Percentiles rank a stretch among this genome's conserved stretches.
These are phyloP conservation scores for Cepaea nemoralis DNA, from an alignment of 1,140 invertebrate genomes.

Conservation along the genomic window DNA sequence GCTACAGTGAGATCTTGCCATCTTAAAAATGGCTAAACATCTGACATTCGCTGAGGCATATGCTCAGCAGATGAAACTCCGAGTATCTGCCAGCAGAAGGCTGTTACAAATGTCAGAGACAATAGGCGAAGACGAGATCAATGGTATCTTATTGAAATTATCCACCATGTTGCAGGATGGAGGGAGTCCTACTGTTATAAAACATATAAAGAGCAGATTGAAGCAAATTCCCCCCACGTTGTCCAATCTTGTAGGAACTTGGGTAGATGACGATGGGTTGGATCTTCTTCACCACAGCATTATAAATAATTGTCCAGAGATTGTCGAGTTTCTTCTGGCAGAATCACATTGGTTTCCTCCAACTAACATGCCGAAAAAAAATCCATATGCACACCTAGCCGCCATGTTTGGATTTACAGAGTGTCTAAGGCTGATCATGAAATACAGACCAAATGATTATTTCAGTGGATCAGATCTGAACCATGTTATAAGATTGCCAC, in stretches of 20 bases:
- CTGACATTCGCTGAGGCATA: not conserved
- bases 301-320: slow-evolving; percentile 27
- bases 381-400: slow-evolving; percentile 38
- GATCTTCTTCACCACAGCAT: slow-evolving; percentile 32
- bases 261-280: slow-evolving; percentile 1
- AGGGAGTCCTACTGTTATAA: not conserved
- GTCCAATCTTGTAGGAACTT: not conserved
- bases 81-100: not conserved
- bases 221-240: not conserved
- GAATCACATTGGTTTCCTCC: slow-evolving; percentile 16
- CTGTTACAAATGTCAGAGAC: not conserved
- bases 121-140: not conserved
- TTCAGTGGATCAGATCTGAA: not conserved
- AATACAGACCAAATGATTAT: slow-evolving; percentile 16
- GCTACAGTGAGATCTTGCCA: too few species aligned
- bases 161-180: not conserved
- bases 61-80: not conserved
- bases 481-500: slow-evolving; percentile 13
- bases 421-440: slow-evolving; percentile 18
- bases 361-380: not conserved
- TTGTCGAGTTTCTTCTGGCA: slow-evolving; percentile 7
- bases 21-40: too few species aligned
- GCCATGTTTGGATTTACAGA: slow-evolving; percentile 17
- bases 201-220: not conserved
- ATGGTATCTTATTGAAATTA: not conserved